Evolutionary conservation across 37 sponge, comb jelly and placozoan species (phyloP), one percentile per base, ranked within the genome.

Genomic region (Agelas oroides): DNA sequence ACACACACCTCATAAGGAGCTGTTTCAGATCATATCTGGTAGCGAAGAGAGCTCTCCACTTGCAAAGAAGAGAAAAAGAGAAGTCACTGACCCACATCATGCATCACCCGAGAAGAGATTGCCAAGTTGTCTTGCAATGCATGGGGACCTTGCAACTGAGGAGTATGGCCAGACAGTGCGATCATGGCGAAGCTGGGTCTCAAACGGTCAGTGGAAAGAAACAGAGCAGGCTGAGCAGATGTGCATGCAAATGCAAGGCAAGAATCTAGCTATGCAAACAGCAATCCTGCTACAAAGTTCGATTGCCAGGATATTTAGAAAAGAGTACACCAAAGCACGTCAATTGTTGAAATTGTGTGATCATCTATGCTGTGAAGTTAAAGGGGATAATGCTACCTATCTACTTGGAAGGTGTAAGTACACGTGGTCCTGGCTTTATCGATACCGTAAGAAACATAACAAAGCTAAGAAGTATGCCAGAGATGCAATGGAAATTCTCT

Each of bases 381-480:
- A 67, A 32, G 68, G 68, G 20, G 68, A 67, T 28, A 67, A 67
- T 67, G 30, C 68, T 34, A 67, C 68, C 2, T 32, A 28, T 67
- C 68, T 67, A 2, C 19, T 19, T 31, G 68, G 68, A 3, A 67
- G 68, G 34, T 67, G 68, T 30, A 34, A 28, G 68, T 67, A 67
- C 33, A 67, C 32, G 19, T 30, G 27, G 68, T 67, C 68, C 5
- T 34, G 68, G 68, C 33, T 67, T 16, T 67, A 67, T 33, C 30
- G 68, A 30, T 67, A 67, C 68, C 34, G 11, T 1, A 30, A 67
- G 68, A 30, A 67, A 34, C 28, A 11, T 28, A 34, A 28, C 5
- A 31, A 67, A 34, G 68, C 68, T 33, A 14, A 67, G 30, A 34
- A 67, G 27, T 34, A 67, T 34, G 33, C 32, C 27, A 30, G 1